Percentiles rank a stretch among this genome's conserved stretches.
Evolutionary conservation across 2,113 vertebrate genomes (phyloP).

Genomic region (Petroica traversi): DNA sequence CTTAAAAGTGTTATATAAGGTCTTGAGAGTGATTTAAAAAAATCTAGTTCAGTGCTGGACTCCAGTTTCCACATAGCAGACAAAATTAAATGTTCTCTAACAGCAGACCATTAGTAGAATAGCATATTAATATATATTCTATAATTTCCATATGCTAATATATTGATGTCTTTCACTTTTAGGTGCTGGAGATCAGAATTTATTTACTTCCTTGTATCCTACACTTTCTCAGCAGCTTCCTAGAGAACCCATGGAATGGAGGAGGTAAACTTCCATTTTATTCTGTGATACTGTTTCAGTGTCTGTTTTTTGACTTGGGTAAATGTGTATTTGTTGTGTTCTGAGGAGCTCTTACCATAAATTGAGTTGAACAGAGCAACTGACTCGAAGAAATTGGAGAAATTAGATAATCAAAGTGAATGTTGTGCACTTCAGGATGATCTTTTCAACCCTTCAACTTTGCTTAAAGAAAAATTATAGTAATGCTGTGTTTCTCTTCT

Average conservation of each 20-base stretch:
- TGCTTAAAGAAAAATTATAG: not conserved
- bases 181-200: slow-evolving; percentile 94
- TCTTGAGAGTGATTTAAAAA: not conserved
- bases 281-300: not conserved
- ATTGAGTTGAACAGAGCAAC: not conserved
- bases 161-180: slow-evolving; percentile 13
- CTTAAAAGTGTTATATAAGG: not conserved
- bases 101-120: not conserved
- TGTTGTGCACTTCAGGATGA: not conserved
- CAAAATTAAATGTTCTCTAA: not conserved
- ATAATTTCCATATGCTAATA: not conserved
- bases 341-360: not conserved
- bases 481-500: not conserved
- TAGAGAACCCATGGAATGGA: slow-evolving; percentile 97
- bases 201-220: slow-evolving; percentile 90
- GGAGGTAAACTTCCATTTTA: slow-evolving; percentile 75
- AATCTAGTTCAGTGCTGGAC: not conserved
- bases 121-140: not conserved
- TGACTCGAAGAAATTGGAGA: not conserved
- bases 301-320: not conserved
- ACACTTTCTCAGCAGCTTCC: slow-evolving; percentile 93
- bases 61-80: not conserved
- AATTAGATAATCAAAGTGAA: not conserved
- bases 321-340: not conserved
- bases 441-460: not conserved